Evolutionary conservation across 2,888 invertebrate genomes (phyloP), one percentile per base, ranked within the genome.

Genomic region (Diogma glabrata): DNA sequence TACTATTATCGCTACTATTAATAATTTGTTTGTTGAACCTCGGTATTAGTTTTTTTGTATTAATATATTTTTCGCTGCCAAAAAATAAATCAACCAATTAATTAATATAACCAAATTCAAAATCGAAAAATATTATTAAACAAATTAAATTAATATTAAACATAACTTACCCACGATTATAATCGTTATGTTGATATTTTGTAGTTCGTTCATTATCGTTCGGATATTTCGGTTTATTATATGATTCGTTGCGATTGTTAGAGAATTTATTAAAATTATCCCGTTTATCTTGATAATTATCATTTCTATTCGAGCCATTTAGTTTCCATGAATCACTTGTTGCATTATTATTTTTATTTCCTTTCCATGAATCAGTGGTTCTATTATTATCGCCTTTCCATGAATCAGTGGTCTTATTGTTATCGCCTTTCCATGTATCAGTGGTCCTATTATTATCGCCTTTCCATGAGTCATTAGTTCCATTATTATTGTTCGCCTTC

Each of bases 31-130:
- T 46, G 46, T 46, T 46, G 46, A 46, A 46, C 23, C 46, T 23
- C 14, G 46, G 46, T 17, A 22, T 24, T 46, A 46, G 46, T 46
- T 46, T 46, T 46, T 46, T 46, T 14, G n/a, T 43, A 43, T 43
- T 43, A 43, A 43, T 43, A 43, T 43, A 43, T 9, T 43, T 43
- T 20, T 43, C 43, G 20, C 43, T 43, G 43, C 23, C 43, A 22
- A 43, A 22, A 43, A 20, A 43, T 22, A 12, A 43, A 22, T 22
- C 20, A 19, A 14, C 43, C 43, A 43, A 43, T 22, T 22, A 22
- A 22, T 28, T 43, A 43, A 22, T 22, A 22, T 8, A 43, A 43
- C 20, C 20, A 22, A 22, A 22, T 40, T n/a, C 12, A 7, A 43
- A 22, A 20, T 43, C n/a, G 7, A 43, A 43, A 43, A 43, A 20